These are phyloP conservation scores for Cuculus canorus DNA, from an alignment of 2,797 vertebrate species.

Conservation along the genomic window DNA sequence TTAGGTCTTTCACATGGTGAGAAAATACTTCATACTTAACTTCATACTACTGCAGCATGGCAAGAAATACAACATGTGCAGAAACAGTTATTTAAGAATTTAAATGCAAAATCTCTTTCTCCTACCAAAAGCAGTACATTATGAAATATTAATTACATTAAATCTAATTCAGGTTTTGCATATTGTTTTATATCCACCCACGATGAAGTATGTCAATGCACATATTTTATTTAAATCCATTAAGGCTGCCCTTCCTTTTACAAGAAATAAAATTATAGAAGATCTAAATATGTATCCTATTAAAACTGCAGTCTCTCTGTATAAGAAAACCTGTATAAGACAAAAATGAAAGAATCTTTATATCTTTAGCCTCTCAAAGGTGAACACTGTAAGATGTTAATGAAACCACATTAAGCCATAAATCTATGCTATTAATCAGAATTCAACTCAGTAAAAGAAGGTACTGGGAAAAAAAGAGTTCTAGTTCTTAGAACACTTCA, in stretches of 20 bases:
- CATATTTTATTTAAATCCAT: neutral
- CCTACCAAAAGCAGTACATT: neutral
- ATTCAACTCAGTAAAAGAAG: slow-evolving; percentile 1
- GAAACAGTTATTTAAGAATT: neutral
- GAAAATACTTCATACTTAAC: neutral
- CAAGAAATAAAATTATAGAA: neutral
- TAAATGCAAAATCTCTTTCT: neutral
- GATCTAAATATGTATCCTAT: neutral
- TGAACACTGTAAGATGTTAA: neutral
- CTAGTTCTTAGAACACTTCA: neutral
- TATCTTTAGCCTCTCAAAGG: neutral
- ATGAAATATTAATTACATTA: neutral
- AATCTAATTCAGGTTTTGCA: neutral
- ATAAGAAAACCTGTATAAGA: neutral
- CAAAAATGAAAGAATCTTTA: neutral
- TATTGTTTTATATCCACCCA: neutral
- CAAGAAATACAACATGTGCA: neutral
- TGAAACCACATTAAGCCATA: neutral
- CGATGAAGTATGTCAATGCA: neutral
- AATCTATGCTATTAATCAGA: neutral
- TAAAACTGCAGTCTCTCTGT: neutral
- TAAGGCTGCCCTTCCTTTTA: neutral
- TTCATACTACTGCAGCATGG: neutral
- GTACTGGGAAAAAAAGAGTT: neutral
- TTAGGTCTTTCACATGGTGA: neutral